These are phyloP conservation scores for Copidosoma floridanum DNA, from an alignment of 1,140 invertebrate species.

Conservation along the genomic window DNA sequence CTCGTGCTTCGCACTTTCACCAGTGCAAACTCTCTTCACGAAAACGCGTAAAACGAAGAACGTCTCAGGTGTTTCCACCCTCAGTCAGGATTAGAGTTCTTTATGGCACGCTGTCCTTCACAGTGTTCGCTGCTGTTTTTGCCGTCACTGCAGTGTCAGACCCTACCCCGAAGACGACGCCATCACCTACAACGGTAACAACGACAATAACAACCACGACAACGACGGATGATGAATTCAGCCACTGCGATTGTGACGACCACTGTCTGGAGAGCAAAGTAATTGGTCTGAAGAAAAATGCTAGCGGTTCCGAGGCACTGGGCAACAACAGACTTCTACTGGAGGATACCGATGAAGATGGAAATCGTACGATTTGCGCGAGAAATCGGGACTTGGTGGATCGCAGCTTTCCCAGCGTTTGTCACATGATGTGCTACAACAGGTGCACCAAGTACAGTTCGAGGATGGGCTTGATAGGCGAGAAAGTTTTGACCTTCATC, in stretches of 20 bases:
- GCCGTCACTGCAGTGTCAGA: neutral
- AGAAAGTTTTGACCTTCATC: constrained; percentile 28
- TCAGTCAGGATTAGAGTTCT: constrained; percentile 15
- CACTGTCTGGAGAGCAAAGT: constrained; percentile 39
- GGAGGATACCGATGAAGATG: constrained; percentile 40
- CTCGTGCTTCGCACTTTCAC: too few species aligned
- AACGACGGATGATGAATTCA: neutral
- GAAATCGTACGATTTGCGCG: constrained; percentile 46
- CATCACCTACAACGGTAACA: neutral
- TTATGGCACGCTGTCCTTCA: constrained; percentile 4
- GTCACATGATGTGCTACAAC: constrained; percentile 51
- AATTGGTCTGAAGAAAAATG: constrained; percentile 35
- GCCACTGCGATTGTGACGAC: constrained; percentile 43
- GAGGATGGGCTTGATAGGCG: constrained; percentile 26
- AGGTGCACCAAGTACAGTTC: constrained; percentile 38
- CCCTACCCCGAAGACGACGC: neutral
- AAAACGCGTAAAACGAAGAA: too few species aligned
- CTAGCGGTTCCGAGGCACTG: constrained; percentile 21
- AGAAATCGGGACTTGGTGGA: constrained; percentile 42
- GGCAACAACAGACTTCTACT: constrained; percentile 5
- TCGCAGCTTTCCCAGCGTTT: constrained; percentile 47
- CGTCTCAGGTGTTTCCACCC: too few species aligned
- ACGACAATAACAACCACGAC: neutral
- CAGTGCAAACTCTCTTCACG: too few species aligned
- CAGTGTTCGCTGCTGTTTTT: constrained; percentile 22